Percentiles rank a stretch among this genome's conserved stretches.
phyloP scores from a whole-genome alignment of 2,797 vertebrate genomes.

The Phylloscopus collybita region DNA sequence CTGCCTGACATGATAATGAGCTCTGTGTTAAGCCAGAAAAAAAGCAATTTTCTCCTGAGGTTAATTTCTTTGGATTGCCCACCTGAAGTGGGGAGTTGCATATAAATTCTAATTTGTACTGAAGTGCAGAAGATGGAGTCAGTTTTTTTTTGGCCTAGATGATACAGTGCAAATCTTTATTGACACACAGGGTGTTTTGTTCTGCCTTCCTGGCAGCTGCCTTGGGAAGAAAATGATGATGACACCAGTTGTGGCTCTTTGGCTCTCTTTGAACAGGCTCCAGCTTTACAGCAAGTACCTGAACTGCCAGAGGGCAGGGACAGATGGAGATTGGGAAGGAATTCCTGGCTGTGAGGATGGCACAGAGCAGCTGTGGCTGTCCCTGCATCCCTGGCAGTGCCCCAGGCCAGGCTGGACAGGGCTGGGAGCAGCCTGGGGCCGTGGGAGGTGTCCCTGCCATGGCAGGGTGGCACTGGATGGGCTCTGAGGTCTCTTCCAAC shows the following conservation, averaged over 20 bases:
- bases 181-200: not conserved
- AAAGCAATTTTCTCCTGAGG: slow-evolving; percentile 64
- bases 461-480: fast-evolving
- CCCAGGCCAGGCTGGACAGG: not conserved
- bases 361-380: not conserved
- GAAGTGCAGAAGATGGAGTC: slow-evolving; percentile 37
- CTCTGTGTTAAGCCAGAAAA: slow-evolving; percentile 47
- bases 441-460: not conserved
- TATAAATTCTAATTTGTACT: slow-evolving; percentile 54
- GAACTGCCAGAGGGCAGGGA: not conserved
- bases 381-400: not conserved
- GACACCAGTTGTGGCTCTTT: not conserved
- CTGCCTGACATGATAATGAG: slow-evolving; percentile 55
- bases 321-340: not conserved
- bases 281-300: not conserved
- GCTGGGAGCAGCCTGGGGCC: not conserved
- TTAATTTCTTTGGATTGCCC: slow-evolving; percentile 55
- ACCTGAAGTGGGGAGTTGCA: slow-evolving; percentile 51
- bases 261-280: not conserved
- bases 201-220: not conserved
- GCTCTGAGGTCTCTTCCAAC: fast-evolving
- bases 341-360: not conserved
- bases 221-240: not conserved
- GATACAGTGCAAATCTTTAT: slow-evolving; percentile 33
- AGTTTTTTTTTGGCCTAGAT: not conserved